phyloP scores from a whole-genome alignment of 2,113 vertebrate species.

The Crotalus helleri region DNA sequence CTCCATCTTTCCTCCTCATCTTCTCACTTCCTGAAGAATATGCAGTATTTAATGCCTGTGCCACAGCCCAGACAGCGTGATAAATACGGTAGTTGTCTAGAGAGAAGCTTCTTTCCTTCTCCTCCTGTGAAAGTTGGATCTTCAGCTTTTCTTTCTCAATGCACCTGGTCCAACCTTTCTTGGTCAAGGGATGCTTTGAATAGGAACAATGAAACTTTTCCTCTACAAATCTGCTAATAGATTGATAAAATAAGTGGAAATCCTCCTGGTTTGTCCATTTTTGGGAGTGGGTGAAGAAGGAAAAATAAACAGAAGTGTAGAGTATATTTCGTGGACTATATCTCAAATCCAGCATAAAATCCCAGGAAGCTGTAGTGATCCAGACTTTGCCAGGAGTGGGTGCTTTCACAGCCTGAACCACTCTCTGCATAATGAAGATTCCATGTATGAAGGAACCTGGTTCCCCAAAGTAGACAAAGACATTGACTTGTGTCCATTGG shows the following conservation, averaged over 20 bases:
- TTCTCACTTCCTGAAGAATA: no score
- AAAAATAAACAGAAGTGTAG: not conserved
- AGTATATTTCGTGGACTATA: not conserved
- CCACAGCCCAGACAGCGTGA: no score
- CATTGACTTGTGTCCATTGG: not conserved
- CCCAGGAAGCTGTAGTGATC: not conserved
- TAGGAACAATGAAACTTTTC: not conserved
- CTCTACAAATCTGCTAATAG: not conserved
- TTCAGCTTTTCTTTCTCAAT: not conserved
- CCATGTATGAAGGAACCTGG: not conserved
- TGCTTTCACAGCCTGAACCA: rapidly evolving
- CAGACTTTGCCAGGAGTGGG: not conserved
- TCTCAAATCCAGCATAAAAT: not conserved
- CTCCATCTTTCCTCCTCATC: no score
- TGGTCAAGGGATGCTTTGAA: not conserved
- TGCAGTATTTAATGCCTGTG: no score
- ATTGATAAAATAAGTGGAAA: not conserved
- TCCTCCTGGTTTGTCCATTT: not conserved
- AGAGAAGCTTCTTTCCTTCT: no score
- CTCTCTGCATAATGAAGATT: not conserved
- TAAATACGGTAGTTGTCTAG: no score
- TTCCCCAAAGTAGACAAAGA: not conserved
- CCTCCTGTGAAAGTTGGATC: no score
- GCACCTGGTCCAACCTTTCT: not conserved
- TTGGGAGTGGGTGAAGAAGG: not conserved